Evolutionary conservation across 2,797 vertebrate genomes (phyloP).

Genomic region (Hyperoplus immaculatus): DNA sequence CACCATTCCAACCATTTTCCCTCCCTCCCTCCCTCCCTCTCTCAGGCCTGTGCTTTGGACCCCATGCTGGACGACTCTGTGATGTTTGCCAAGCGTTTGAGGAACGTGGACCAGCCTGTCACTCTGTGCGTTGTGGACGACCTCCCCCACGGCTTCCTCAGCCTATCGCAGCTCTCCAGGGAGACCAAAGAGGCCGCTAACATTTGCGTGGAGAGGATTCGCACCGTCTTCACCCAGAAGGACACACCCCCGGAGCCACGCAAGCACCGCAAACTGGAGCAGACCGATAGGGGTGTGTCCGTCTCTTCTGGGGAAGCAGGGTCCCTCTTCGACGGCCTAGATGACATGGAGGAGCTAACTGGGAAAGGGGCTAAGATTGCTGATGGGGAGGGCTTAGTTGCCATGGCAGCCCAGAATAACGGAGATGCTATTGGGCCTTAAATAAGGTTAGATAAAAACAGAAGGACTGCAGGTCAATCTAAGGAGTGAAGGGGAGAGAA

Average conservation of each 20-base stretch:
- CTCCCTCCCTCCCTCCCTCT: neutral
- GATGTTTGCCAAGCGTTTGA: conserved; percentile 92
- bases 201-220: conserved; percentile 89
- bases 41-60: conserved; percentile 92
- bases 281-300: conserved; percentile 71
- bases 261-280: conserved; percentile 88
- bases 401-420: conserved; percentile 71
- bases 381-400: conserved; percentile 58
- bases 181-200: conserved; percentile 90
- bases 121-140: conserved; percentile 91
- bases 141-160: conserved; percentile 95
- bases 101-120: conserved; percentile 85
- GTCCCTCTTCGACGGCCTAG: conserved; percentile 54
- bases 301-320: conserved; percentile 49
- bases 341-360: conserved; percentile 52
- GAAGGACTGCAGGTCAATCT: conserved; percentile 26
- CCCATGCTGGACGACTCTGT: conserved; percentile 96
- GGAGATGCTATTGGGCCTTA: conserved; percentile 72
- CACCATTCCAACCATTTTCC: conserved; percentile 12
- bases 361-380: conserved; percentile 51
- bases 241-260: conserved; percentile 75
- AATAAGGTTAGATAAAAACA: conserved; percentile 42
- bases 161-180: conserved; percentile 89
- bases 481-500: conserved; percentile 23
- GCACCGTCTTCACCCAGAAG: conserved; percentile 81